Conservation (phyloP, 2,888 invertebrate genomes). For the Dasypogon diadema region DNA sequence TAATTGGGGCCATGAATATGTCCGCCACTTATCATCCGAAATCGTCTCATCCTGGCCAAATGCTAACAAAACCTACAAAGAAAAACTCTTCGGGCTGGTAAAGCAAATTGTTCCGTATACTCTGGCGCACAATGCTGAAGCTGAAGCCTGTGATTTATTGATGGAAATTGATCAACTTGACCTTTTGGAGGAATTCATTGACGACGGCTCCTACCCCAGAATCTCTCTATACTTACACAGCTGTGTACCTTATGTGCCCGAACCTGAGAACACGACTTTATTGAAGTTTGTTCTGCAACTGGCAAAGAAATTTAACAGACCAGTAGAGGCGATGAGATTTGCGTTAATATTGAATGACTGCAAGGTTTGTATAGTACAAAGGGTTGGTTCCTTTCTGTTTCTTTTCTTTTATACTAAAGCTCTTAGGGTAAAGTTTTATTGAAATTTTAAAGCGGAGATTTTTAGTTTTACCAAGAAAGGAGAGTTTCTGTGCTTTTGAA, state of each 20-base stretch:
- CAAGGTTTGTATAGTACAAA: conserved; percentile 66
- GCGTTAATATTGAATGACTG: conserved; percentile 88
- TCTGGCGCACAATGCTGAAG: conserved; percentile 94
- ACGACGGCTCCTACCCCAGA: conserved; percentile 83
- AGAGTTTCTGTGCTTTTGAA: too few relatives aligned
- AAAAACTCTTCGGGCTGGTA: conserved; percentile 77
- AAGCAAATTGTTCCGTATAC: conserved; percentile 88
- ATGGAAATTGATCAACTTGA: conserved; percentile 94
- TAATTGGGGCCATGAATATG: conserved; percentile 98
- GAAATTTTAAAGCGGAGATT: neutral
- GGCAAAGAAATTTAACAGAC: conserved; percentile 85
- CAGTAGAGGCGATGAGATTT: conserved; percentile 84
- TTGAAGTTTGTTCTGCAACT: conserved; percentile 82
- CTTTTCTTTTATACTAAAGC: neutral
- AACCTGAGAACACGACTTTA: conserved; percentile 85
- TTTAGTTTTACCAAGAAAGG: too few relatives aligned
- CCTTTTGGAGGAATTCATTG: conserved; percentile 83
- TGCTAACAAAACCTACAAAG: conserved; percentile 62
- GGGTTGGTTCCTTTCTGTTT: neutral
- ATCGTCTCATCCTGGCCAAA: conserved; percentile 84
- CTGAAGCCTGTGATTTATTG: conserved; percentile 93
- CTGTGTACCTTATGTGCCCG: conserved; percentile 92
- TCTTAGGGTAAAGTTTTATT: neutral
- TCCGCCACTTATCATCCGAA: conserved; percentile 84
- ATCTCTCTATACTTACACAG: conserved; percentile 85